Evolutionary conservation across 2,113 vertebrate species (phyloP), one percentile per base, ranked within the genome.

Genomic region (Chaetodon trifascialis): DNA sequence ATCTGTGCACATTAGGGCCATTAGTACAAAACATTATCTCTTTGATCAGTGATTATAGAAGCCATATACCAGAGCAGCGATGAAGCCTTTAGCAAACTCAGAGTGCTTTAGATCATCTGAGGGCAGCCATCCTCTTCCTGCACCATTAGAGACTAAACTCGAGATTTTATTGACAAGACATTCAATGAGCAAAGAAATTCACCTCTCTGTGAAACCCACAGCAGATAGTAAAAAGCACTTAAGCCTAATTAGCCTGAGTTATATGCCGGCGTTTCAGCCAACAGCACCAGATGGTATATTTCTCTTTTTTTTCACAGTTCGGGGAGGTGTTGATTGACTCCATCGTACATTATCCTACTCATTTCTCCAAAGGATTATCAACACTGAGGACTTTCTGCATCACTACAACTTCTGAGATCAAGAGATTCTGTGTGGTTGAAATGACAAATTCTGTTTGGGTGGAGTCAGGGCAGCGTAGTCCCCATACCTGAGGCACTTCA

Each of bases 201-300:
- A 16, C 47, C 47, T 49, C 23, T 81, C 38, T 54, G 19, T 67
- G 44, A 86, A 83, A 70, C 16, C 38, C 36, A 70, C 47, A 56
- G 21, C 42, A n/a, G 46, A 85, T 34, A 69, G 21, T 64, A 21
- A 79, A 65, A 80, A 76, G 49, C 52, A 72, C 68, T 76, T 76
- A 70, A 44, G 40, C 21, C 55, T 81, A 89, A 91, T 91, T 91
- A 86, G 67, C 73, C 60, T 42, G 44, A 86, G 51, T 62, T 68
- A 58, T 30, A 69, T 15, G 36, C 30, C 70, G 59, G 11, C 17
- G 0, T 69, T 65, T 74, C 23, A 79, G 65, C 72, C 75, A 65
- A 83, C 60, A 79, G 64, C 85, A 82, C 80, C 89, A 92, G 88
- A 91, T 90, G 89, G 86, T 84, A 64, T n/a, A n/a, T 49, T 67